A percentile compares a stretch with the other conserved stretches of the same genome.
These are phyloP conservation scores for Papilio polytes DNA, from an alignment of 1,140 invertebrate species.

Conservation along the genomic window DNA sequence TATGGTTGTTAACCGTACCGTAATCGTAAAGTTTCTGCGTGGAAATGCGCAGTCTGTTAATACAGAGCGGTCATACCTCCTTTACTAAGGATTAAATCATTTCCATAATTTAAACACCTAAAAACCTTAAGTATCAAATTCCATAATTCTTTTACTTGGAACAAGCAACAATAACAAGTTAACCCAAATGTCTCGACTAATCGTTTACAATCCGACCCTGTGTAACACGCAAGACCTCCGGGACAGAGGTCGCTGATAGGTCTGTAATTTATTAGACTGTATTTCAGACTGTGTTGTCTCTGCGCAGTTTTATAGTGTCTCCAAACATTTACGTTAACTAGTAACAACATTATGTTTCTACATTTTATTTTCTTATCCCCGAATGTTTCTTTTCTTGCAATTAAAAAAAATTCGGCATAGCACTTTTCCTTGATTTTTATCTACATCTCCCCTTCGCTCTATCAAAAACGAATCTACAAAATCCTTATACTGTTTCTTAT, in stretches of 20 bases:
- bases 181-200: not conserved
- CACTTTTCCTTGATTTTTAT: not conserved
- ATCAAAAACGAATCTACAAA: not conserved
- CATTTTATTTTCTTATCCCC: too few relatives aligned
- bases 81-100: not conserved
- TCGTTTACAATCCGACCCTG: not conserved
- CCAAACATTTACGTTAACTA: not conserved
- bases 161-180: too few relatives aligned
- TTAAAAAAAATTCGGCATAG: too few relatives aligned
- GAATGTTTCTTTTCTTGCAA: too few relatives aligned
- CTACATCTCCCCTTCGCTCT: not conserved
- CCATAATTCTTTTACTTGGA: too few relatives aligned
- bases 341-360: not conserved
- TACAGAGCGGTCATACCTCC: not conserved
- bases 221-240: not conserved
- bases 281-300: not conserved
- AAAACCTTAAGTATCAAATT: not conserved
- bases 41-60: slow-evolving; percentile 5
- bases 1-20: slow-evolving; percentile 33
- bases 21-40: slow-evolving; percentile 41
- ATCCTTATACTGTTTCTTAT: not conserved
- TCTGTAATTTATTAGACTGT: slow-evolving; percentile 1
- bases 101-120: not conserved
- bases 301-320: not conserved
- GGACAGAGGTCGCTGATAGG: not conserved